Evolutionary conservation across 1,140 invertebrate species (phyloP).

Genomic region (Polyergus mexicanus): DNA sequence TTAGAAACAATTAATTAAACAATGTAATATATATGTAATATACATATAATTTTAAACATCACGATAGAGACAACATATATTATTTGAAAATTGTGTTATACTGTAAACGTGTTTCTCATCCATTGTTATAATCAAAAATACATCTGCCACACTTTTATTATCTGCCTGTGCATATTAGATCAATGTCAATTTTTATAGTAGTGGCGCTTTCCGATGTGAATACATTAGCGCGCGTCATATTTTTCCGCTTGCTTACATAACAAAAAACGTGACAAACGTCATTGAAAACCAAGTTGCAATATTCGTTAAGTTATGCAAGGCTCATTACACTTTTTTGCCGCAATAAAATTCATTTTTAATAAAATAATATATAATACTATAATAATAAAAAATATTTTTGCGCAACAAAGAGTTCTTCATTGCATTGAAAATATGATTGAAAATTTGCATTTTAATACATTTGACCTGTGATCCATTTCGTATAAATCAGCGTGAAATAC

Average conservation of each 20-base stretch:
- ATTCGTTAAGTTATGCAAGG: slow-evolving; percentile 20
- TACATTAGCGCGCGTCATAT: slow-evolving; percentile 30
- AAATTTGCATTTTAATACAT: background rate
- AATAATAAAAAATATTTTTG: background rate
- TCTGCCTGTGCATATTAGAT: background rate
- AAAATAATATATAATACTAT: background rate
- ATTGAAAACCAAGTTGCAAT: slow-evolving; percentile 3
- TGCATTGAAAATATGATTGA: background rate
- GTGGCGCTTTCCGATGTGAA: slow-evolving; percentile 31
- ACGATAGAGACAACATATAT: background rate
- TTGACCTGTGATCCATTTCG: background rate
- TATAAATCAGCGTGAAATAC: background rate
- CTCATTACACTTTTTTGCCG: slow-evolving; percentile 15
- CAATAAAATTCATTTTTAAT: slow-evolving; percentile 44
- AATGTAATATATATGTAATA: background rate
- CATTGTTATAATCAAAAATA: slow-evolving; percentile 44
- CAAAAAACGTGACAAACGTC: slow-evolving; percentile 24
- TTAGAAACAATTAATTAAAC: background rate
- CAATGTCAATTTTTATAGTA: slow-evolving; percentile 21
- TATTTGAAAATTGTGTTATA: slow-evolving; percentile 35
- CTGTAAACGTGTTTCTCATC: background rate
- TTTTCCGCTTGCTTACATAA: slow-evolving; percentile 50
- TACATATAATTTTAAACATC: slow-evolving; percentile 22
- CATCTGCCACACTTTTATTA: slow-evolving; percentile 51
- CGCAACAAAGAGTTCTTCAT: slow-evolving; percentile 12